Evolutionary conservation across 2,888 invertebrate species (phyloP).

Genomic region (Macrophya alboannulata): DNA sequence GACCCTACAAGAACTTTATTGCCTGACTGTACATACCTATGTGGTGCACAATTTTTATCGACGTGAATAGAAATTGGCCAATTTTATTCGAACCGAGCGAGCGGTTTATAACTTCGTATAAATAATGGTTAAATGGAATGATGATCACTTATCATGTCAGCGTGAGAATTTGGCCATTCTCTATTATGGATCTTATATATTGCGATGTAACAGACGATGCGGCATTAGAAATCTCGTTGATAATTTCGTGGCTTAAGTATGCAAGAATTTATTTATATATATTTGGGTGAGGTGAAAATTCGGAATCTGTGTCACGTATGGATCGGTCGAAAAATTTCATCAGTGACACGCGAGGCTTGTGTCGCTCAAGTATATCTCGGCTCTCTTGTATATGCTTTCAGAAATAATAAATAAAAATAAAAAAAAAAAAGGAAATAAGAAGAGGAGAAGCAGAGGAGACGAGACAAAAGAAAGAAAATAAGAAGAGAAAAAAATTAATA

Average conservation of each 20-base stretch:
- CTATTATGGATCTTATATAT: background rate
- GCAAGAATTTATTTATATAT: background rate
- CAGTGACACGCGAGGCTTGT: background rate
- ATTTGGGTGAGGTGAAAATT: slow-evolving; percentile 14
- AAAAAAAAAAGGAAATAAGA: background rate
- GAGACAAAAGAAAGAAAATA: background rate
- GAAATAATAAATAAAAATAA: too few species aligned
- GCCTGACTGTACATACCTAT: background rate
- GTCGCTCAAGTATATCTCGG: background rate
- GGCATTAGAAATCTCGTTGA: background rate
- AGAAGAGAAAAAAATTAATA: background rate
- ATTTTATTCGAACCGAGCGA: background rate
- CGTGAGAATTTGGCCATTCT: background rate
- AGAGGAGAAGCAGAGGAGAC: background rate
- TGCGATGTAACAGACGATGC: background rate
- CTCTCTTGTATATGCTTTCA: background rate
- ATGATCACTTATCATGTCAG: background rate
- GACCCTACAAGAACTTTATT: too few species aligned
- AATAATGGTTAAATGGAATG: background rate
- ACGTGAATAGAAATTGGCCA: background rate
- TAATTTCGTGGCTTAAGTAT: background rate
- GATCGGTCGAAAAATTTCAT: background rate
- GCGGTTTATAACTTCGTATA: too few species aligned
- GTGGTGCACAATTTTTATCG: background rate
- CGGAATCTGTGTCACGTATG: slow-evolving; percentile 22